phyloP scores from a whole-genome alignment of 2,113 vertebrate species.

The Perca fluviatilis region DNA sequence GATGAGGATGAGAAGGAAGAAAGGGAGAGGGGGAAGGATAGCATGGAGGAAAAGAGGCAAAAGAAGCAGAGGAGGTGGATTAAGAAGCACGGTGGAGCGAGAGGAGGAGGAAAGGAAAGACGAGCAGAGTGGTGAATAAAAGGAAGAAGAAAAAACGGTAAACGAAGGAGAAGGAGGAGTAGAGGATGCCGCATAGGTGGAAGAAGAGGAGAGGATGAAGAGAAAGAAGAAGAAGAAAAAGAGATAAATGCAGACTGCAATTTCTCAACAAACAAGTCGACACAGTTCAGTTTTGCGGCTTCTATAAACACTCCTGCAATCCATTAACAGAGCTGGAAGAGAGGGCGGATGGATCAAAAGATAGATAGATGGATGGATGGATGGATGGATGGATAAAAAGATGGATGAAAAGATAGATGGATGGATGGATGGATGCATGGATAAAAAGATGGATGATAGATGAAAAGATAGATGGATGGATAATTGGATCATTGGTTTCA shows the following conservation, averaged over 20 bases:
- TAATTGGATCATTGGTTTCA: constrained; percentile 5
- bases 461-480: neutral
- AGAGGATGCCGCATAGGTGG: no score
- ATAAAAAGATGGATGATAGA: neutral
- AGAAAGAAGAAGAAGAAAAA: no score
- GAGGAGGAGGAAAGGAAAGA: neutral
- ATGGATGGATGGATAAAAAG: neutral
- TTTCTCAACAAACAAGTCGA: neutral
- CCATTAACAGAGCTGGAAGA: neutral
- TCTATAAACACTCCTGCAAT: neutral
- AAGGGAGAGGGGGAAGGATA: neutral
- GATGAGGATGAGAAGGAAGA: constrained; percentile 5
- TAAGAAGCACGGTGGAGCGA: neutral
- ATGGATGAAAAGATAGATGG: neutral
- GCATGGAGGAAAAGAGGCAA: neutral
- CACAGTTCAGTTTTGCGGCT: neutral
- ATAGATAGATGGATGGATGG: neutral
- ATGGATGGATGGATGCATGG: neutral
- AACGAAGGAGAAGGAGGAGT: neutral
- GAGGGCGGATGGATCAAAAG: neutral
- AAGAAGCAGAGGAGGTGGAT: neutral
- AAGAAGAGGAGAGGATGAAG: neutral
- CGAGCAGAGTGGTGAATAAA: neutral
- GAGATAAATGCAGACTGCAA: neutral
- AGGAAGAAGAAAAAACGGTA: no score